Evolutionary conservation across 2,888 invertebrate genomes (phyloP).

Genomic region (Pediacus dermestoides): DNA sequence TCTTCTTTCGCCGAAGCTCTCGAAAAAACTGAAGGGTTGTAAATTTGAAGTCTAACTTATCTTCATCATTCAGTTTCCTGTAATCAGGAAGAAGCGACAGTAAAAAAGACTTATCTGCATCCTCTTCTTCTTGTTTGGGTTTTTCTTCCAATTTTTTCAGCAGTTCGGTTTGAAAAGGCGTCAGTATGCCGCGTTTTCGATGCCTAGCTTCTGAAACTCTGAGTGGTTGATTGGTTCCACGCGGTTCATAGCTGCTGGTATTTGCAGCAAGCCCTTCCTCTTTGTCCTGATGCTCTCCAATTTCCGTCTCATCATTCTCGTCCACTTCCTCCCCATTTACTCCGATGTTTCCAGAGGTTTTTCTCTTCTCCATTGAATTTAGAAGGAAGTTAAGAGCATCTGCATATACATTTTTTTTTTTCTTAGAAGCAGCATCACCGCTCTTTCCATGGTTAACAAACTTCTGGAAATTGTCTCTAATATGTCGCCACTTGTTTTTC

Average conservation of each 20-base stretch:
- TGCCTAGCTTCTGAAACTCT: neutral
- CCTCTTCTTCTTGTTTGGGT: conserved; percentile 15
- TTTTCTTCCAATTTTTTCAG: neutral
- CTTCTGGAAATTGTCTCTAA: conserved; percentile 19
- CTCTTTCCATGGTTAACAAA: conserved; percentile 17
- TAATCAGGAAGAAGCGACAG: no score
- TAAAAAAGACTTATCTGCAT: conserved; percentile 17
- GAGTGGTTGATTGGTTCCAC: neutral
- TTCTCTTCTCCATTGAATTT: conserved; percentile 7
- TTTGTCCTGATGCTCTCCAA: no score
- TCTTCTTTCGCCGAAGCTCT: conserved; percentile 10
- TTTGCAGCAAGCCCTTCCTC: neutral
- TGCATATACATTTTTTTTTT: conserved; percentile 22
- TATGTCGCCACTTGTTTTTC: conserved; percentile 24
- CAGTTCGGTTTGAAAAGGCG: conserved; percentile 2
- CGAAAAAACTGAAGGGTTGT: conserved; percentile 18
- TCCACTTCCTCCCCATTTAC: neutral
- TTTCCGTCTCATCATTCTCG: no score
- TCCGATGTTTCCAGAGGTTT: neutral
- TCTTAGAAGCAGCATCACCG: no score
- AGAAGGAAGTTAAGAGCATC: conserved; percentile 22
- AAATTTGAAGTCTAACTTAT: conserved; percentile 18
- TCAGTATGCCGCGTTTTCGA: neutral
- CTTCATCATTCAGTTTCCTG: no score
- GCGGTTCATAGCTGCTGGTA: neutral